Conservation (phyloP, 2,113 vertebrate species). For the Nerophis lumbriciformis region DNA sequence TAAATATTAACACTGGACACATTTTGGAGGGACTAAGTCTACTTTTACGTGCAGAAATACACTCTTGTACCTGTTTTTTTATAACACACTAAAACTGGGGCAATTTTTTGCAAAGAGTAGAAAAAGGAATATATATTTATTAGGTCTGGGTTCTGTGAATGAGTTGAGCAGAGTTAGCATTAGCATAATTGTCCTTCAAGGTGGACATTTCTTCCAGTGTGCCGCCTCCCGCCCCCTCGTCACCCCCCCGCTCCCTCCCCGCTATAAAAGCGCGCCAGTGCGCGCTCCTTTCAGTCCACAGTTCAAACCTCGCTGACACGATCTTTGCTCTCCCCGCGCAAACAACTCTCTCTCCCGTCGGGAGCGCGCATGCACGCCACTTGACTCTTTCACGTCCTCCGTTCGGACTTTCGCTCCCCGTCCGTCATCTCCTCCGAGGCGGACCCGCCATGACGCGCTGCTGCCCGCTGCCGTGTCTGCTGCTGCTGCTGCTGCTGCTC, state of each 20-base stretch:
- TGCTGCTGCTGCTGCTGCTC: slow-evolving; percentile 50
- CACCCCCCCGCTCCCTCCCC: neutral
- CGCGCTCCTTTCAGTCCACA: slow-evolving; percentile 36
- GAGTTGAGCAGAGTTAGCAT: too few species aligned
- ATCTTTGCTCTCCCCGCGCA: neutral
- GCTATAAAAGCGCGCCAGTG: slow-evolving; percentile 36
- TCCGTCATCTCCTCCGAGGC: neutral
- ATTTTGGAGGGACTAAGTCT: too few species aligned
- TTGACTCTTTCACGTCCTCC: neutral
- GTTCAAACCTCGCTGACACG: slow-evolving; percentile 23
- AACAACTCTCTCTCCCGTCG: neutral
- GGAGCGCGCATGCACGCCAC: neutral
- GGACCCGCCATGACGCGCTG: slow-evolving; percentile 52
- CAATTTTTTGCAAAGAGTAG: too few species aligned
- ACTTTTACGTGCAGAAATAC: too few species aligned
- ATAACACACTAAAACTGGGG: too few species aligned
- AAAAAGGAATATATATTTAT: too few species aligned
- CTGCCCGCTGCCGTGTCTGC: slow-evolving; percentile 37
- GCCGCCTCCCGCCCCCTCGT: neutral
- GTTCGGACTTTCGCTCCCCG: slow-evolving; percentile 32
- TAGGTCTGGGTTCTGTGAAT: too few species aligned
- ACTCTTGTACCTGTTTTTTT: too few species aligned
- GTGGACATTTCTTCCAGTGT: slow-evolving; percentile 23
- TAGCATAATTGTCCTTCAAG: slow-evolving; percentile 3
- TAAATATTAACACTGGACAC: too few species aligned